Evolutionary conservation across 2,113 vertebrate species (phyloP).

Genomic region (Heterocephalus glaber): DNA sequence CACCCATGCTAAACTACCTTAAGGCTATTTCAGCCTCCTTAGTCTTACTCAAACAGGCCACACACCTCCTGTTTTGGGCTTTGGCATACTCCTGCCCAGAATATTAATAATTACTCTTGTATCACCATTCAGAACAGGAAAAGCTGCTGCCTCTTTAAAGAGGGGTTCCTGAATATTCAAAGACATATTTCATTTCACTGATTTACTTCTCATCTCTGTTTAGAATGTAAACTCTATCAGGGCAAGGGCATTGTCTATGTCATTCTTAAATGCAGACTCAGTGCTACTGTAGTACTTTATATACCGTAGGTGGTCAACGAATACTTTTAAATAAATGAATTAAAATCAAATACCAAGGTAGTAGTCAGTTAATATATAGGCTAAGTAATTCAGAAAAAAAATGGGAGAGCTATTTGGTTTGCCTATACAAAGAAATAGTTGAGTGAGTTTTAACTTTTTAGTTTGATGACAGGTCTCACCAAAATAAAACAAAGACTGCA

Average conservation of each 20-base stretch:
- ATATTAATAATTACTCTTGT: not conserved
- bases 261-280: not conserved
- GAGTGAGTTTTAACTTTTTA: slow-evolving; percentile 48
- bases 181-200: not conserved
- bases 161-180: not conserved
- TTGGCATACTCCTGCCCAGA: not conserved
- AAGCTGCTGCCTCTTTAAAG: not conserved
- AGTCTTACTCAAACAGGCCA: not conserved
- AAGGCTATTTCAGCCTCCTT: not conserved
- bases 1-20: not conserved
- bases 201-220: not conserved
- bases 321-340: not conserved
- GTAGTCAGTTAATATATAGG: not conserved
- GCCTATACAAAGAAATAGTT: not conserved
- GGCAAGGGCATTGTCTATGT: not conserved
- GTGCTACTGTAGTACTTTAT: not conserved
- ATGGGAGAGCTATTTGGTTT: not conserved
- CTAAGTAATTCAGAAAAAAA: slow-evolving; percentile 19
- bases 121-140: not conserved
- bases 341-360: not conserved
- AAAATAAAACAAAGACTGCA: slow-evolving; percentile 34
- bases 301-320: not conserved
- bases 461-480: not conserved
- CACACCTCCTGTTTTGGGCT: not conserved
- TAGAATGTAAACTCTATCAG: not conserved